phyloP scores from a whole-genome alignment of 2,797 vertebrate species.

The Ammospiza maritima region DNA sequence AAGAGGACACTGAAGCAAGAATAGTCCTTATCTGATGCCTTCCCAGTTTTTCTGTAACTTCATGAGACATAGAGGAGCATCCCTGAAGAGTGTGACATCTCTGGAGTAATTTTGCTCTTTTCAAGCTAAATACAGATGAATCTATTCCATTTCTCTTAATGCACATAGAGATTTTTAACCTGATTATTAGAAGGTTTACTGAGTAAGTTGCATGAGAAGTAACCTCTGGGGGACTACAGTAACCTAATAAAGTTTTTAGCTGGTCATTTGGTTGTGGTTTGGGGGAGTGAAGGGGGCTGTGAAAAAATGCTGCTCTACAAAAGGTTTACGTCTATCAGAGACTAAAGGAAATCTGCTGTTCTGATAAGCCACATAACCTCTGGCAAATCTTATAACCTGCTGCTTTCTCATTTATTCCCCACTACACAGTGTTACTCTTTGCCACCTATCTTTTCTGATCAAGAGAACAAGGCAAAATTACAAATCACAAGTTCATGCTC shows the following conservation, averaged over 20 bases:
- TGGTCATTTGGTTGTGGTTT: not conserved
- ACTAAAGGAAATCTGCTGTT: not conserved
- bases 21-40: not conserved
- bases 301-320: not conserved
- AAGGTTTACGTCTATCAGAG: not conserved
- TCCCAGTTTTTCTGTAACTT: not conserved
- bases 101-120: not conserved
- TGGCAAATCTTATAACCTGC: not conserved
- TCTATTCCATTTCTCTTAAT: not conserved
- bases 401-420: not conserved
- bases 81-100: not conserved
- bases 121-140: not conserved
- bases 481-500: not conserved
- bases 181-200: not conserved
- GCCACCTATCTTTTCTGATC: not conserved
- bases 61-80: not conserved
- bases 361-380: not conserved
- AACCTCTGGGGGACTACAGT: not conserved
- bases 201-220: not conserved
- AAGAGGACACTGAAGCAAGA: not conserved
- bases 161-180: not conserved
- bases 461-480: not conserved
- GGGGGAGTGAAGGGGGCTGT: rapidly evolving
- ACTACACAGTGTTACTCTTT: not conserved
- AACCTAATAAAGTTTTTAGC: not conserved